phyloP scores from a whole-genome alignment of 2,888 invertebrate genomes.

The Urechis unicinctus region DNA sequence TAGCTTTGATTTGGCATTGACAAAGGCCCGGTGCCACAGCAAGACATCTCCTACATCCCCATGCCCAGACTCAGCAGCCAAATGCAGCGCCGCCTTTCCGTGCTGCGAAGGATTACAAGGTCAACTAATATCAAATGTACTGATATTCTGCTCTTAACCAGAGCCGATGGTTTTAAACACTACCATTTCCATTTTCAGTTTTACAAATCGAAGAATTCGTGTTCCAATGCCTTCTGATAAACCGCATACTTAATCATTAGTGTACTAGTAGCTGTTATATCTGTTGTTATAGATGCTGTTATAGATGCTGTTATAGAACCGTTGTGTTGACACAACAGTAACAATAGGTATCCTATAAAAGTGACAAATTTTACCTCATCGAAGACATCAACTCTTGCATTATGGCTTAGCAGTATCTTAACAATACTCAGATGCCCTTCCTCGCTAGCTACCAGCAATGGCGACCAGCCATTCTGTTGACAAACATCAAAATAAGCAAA shows the following conservation, averaged over 20 bases:
- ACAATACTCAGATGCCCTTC: slow-evolving; percentile 93
- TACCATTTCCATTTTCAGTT: no score
- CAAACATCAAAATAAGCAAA: neutral
- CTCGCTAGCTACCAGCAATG: slow-evolving; percentile 89
- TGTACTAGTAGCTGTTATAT: no score
- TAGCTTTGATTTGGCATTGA: slow-evolving; percentile 94
- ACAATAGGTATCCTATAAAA: neutral
- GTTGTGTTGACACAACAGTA: no score
- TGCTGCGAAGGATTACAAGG: slow-evolving; percentile 27
- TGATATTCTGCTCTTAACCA: neutral
- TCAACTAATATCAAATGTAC: neutral
- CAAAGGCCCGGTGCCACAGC: slow-evolving; percentile 92
- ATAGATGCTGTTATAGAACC: no score
- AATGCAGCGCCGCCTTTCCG: slow-evolving; percentile 81
- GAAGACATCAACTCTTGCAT: slow-evolving; percentile 97
- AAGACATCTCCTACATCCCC: slow-evolving; percentile 61
- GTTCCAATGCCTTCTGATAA: no score
- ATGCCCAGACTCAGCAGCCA: slow-evolving; percentile 86
- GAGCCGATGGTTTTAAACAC: no score
- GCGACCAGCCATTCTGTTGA: slow-evolving; percentile 75
- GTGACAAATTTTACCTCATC: slow-evolving; percentile 66
- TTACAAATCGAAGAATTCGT: no score
- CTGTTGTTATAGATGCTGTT: no score
- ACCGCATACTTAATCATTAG: no score
- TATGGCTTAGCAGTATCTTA: slow-evolving; percentile 73